Base-by-base conservation (phyloP, 2,797 vertebrate genomes). In the Xerus rutilus region DNA sequence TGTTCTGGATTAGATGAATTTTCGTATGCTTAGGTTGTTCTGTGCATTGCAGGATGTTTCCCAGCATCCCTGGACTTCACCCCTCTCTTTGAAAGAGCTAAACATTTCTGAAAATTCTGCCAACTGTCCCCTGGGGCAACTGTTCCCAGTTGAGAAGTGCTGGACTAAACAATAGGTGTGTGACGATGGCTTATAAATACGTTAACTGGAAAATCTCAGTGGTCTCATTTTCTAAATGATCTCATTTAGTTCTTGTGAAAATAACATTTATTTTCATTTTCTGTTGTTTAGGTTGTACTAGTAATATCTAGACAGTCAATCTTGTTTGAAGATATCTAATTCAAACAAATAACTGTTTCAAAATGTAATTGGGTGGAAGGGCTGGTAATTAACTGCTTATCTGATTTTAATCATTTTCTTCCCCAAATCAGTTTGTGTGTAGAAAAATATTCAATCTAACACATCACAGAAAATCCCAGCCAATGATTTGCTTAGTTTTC, bases 331-430 rank as follows among this genome's bases (percentile, higher is more conserved):
- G 91, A 95, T 82, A 39, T 96, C 84, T 91, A 94, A 96, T 96
- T 93, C 86, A 97, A 96, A 95, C 15, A 96, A 96, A 93, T 97
- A 95, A 92, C 64, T 96, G 49, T 93, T 97, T 92, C 57, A 94
- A 94, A 91, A 95, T 95, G 73, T 97, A 98, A 97, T 97, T 96
- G 91, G 87, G 52, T 96, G 72, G 64, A 97, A 96, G 47, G 52
- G 35, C 64, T 95, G 35, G 18, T 87, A 97, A 97, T 94, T 97
- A 96, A 82, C 70, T 70, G 32, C 79, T 95, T 96, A 93, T 97
- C 84, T 96, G 78, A 96, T 89, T 93, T 96, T 95, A 98, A 97
- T 96, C 15, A 93, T 92, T 95, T 94, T 90, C 47, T n/a, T 89
- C 57, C 62, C 54, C 39, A 95, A 79, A 90, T 96, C 82, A 67